phyloP scores from a whole-genome alignment of 2,888 invertebrate species.

The Ditula angustiorana region DNA sequence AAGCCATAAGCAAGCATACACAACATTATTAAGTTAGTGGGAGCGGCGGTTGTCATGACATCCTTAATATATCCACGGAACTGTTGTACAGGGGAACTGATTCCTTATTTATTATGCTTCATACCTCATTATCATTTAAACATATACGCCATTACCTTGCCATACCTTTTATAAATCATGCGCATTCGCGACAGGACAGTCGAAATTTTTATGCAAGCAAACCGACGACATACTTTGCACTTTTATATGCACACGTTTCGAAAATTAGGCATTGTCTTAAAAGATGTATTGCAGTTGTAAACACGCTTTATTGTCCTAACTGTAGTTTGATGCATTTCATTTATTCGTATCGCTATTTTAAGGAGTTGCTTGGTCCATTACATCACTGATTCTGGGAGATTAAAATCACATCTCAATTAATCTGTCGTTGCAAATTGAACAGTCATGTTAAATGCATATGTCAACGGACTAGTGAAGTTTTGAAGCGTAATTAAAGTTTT shows the following conservation, averaged over 20 bases:
- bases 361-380: not conserved
- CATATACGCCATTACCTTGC: not conserved
- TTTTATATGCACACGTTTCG: conserved; percentile 29
- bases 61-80: too few species aligned
- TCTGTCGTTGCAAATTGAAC: conserved; percentile 17
- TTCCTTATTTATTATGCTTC: not conserved
- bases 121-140: conserved; percentile 20
- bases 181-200: conserved; percentile 25
- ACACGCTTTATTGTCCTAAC: conserved; percentile 21
- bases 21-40: too few species aligned
- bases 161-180: conserved; percentile 9
- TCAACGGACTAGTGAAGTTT: not conserved
- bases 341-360: not conserved
- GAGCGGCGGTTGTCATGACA: too few species aligned
- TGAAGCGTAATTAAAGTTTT: conserved; percentile 10
- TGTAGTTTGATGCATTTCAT: conserved; percentile 10
- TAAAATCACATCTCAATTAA: conserved; percentile 14
- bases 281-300: conserved; percentile 31
- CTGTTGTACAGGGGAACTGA: too few species aligned
- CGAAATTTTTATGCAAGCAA: conserved; percentile 25
- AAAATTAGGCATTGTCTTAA: conserved; percentile 34
- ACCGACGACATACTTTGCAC: conserved; percentile 32
- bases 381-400: not conserved
- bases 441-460: conserved; percentile 4
- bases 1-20: too few species aligned